Percentiles rank a stretch among this genome's conserved stretches.
Conservation (phyloP, 2,888 invertebrate species). For the Agrotis puta region DNA sequence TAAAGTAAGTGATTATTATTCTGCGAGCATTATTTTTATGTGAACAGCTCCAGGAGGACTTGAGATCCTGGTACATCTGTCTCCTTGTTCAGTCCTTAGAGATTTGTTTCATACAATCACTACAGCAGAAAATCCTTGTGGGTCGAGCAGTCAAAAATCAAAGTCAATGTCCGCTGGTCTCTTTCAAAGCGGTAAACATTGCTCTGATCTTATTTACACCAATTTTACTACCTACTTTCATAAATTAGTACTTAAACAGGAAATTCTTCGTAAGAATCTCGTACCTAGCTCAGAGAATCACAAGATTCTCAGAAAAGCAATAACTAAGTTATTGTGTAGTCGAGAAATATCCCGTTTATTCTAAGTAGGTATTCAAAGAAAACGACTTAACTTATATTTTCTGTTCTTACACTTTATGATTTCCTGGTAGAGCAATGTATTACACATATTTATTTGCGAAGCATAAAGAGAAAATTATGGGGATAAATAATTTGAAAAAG, state of each 20-base stretch:
- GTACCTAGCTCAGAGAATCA: background rate
- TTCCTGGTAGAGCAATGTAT: background rate
- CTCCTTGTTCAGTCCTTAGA: background rate
- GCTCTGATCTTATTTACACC: background rate
- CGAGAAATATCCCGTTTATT: background rate
- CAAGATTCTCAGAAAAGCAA: conserved; percentile 8
- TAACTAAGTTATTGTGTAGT: background rate
- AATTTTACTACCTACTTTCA: background rate
- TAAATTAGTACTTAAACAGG: background rate
- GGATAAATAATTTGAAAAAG: background rate
- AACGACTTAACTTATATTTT: conserved; percentile 5
- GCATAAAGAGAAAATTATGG: background rate
- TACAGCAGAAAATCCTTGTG: too few relatives aligned
- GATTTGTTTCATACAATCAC: too few relatives aligned
- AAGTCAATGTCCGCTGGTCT: background rate
- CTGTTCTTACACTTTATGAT: conserved; percentile 9
- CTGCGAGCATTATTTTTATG: background rate
- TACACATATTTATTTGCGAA: background rate
- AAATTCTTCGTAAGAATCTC: background rate
- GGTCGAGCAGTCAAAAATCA: too few relatives aligned
- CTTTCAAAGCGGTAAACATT: background rate
- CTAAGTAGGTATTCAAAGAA: background rate
- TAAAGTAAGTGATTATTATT: conserved; percentile 90
- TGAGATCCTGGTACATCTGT: background rate
- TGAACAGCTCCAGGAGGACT: background rate